A percentile compares a stretch with the other conserved stretches of the same genome.
Conservation (phyloP, 2,888 invertebrate genomes). For the Polylopha cassiicola region DNA sequence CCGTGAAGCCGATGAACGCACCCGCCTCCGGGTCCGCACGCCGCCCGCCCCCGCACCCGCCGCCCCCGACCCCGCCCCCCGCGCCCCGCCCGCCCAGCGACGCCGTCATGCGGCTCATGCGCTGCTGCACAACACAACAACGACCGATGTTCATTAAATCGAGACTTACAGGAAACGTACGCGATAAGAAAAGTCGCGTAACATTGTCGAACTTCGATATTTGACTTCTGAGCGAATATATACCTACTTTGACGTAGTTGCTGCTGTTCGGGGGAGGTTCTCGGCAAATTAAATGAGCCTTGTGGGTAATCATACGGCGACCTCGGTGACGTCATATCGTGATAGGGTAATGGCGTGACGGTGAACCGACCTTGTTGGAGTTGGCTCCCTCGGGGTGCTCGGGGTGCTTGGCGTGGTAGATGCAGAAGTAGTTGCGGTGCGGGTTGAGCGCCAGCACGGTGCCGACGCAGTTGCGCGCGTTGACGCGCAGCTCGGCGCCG, state of each 20-base stretch:
- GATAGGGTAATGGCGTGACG: no score
- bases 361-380: constrained; percentile 78
- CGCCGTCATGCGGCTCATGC: constrained; percentile 83
- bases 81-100: constrained; percentile 72
- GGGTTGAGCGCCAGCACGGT: constrained; percentile 97
- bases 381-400: constrained; percentile 90
- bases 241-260: no score
- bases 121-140: constrained; percentile 48
- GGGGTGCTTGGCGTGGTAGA: constrained; percentile 98
- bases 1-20: constrained; percentile 89
- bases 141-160: no score
- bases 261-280: no score
- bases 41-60: constrained; percentile 72
- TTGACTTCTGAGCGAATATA: no score
- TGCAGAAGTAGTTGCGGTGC: constrained; percentile 97
- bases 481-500: constrained; percentile 90
- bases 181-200: no score
- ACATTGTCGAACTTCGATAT: no score
- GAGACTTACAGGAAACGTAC: background rate
- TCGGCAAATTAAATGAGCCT: no score
- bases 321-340: no score
- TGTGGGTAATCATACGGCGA: no score
- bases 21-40: constrained; percentile 86
- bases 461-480: constrained; percentile 97
- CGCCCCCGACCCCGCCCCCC: no score